Conservation (phyloP, 2,888 invertebrate species). For the Listrodromus nycthemerus region DNA sequence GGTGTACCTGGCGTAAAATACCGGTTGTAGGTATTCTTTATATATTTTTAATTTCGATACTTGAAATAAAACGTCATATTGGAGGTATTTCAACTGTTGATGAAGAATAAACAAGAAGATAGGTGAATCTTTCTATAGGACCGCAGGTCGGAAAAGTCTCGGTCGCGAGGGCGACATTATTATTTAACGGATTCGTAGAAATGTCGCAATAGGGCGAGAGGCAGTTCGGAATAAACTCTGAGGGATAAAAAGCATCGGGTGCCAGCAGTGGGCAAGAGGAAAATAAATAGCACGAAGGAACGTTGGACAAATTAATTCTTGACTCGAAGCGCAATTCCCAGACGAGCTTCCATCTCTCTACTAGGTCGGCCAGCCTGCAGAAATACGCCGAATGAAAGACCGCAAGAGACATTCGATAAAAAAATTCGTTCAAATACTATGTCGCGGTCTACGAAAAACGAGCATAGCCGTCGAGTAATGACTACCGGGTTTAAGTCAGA, state of each 20-base stretch:
- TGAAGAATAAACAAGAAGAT: background rate
- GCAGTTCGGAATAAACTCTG: conserved; percentile 48
- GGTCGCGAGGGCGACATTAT: conserved; percentile 35
- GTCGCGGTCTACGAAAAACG: conserved; percentile 18
- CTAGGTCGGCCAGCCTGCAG: background rate
- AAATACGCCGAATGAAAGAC: conserved; percentile 19
- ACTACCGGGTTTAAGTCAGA: conserved; percentile 37
- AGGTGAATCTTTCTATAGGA: conserved; percentile 17
- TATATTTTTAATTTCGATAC: background rate
- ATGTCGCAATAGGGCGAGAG: background rate
- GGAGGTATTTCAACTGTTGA: background rate
- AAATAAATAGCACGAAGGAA: conserved; percentile 49
- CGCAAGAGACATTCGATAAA: conserved; percentile 12
- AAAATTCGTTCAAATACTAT: conserved; percentile 21
- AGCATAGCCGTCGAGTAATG: conserved; percentile 35
- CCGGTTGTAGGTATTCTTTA: background rate
- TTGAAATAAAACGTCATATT: background rate
- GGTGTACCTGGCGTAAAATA: background rate
- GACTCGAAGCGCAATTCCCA: conserved; percentile 31
- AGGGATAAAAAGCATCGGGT: conserved; percentile 54
- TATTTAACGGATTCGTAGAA: conserved; percentile 35
- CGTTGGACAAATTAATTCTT: conserved; percentile 49
- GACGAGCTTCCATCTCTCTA: conserved; percentile 39
- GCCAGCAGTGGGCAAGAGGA: conserved; percentile 40
- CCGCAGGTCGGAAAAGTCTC: conserved; percentile 18